These are phyloP conservation scores for Actias luna DNA, from an alignment of 2,888 invertebrate species.

Conservation along the genomic window DNA sequence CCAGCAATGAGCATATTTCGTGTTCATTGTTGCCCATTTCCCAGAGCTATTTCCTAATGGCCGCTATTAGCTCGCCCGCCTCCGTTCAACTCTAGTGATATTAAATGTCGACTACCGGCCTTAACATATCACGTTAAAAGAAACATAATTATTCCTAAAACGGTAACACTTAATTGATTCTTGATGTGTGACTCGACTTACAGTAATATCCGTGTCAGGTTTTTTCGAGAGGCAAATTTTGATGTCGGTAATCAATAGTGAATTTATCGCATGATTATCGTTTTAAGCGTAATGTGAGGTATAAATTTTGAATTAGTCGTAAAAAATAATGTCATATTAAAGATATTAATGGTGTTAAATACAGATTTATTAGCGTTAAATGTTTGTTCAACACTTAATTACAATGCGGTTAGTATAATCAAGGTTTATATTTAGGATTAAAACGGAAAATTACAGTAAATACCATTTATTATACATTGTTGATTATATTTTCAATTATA, in stretches of 20 bases:
- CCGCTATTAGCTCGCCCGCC: slow-evolving; percentile 67
- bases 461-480: no score
- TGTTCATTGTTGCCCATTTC: slow-evolving; percentile 77
- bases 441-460: background rate
- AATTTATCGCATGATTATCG: slow-evolving; percentile 48
- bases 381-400: slow-evolving; percentile 20
- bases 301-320: slow-evolving; percentile 35
- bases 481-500: no score
- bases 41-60: slow-evolving; percentile 74
- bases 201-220: slow-evolving; percentile 61
- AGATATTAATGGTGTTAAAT: slow-evolving; percentile 30
- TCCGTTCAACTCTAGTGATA: slow-evolving; percentile 49
- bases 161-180: slow-evolving; percentile 72
- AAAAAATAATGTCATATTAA: slow-evolving; percentile 31
- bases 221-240: slow-evolving; percentile 43
- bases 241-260: slow-evolving; percentile 37
- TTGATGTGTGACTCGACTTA: slow-evolving; percentile 56
- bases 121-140: slow-evolving; percentile 52
- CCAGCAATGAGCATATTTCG: slow-evolving; percentile 69
- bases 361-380: slow-evolving; percentile 31
- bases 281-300: slow-evolving; percentile 38
- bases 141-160: slow-evolving; percentile 74
- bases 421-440: background rate
- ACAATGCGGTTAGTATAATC: background rate
- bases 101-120: slow-evolving; percentile 68